phyloP scores from a whole-genome alignment of 2,797 vertebrate genomes.

The Brotula barbata region DNA sequence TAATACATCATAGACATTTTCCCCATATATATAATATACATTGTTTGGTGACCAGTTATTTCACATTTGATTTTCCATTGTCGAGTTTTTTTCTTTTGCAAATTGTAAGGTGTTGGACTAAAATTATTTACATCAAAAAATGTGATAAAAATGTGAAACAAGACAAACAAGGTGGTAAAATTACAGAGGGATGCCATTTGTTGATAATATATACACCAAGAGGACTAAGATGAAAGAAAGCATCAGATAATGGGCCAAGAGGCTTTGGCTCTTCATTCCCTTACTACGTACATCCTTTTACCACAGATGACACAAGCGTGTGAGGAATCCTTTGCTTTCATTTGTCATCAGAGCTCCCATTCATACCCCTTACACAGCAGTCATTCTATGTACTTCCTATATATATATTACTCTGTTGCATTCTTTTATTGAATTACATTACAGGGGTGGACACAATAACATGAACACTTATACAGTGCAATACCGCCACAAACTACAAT shows the following conservation, averaged over 20 bases:
- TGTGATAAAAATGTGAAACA: constrained; percentile 79
- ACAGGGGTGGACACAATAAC: constrained; percentile 24
- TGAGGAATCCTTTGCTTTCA: constrained; percentile 35
- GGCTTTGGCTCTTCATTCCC: constrained; percentile 25
- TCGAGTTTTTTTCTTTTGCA: constrained; percentile 72
- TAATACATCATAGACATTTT: constrained; percentile 83
- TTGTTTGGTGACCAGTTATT: constrained; percentile 80
- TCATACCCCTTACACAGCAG: constrained; percentile 21
- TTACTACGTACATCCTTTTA: constrained; percentile 16
- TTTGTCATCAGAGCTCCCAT: constrained; percentile 21
- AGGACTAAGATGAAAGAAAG: constrained; percentile 41
- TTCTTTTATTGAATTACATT: constrained; percentile 9
- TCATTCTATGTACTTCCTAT: constrained; percentile 24
- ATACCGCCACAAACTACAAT: constrained; percentile 15
- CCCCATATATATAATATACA: constrained; percentile 83
- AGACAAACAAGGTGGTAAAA: constrained; percentile 66
- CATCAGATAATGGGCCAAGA: constrained; percentile 14
- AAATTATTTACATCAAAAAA: constrained; percentile 84
- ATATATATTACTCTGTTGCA: constrained; percentile 20
- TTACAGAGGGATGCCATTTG: constrained; percentile 63
- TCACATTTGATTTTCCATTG: constrained; percentile 78
- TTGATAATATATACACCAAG: constrained; percentile 78
- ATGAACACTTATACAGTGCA: constrained; percentile 29
- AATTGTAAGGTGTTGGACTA: constrained; percentile 77
- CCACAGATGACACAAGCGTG: constrained; percentile 1